Evolutionary conservation across 2,113 vertebrate species (phyloP), one percentile per base, ranked within the genome.

Genomic region (Castor canadensis): DNA sequence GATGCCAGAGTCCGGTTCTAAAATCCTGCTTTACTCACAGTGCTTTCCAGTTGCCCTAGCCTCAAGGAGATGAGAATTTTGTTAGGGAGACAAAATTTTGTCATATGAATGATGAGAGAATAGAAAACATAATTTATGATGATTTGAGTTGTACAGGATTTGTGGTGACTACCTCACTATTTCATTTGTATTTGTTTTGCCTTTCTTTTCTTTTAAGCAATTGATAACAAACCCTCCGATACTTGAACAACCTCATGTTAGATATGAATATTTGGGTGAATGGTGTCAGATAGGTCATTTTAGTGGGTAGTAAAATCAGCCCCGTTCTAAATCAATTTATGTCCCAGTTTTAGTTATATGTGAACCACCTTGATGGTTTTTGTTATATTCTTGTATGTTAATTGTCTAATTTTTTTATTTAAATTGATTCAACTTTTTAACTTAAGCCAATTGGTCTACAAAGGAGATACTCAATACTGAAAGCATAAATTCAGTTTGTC

Each of bases 341-440:
- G 77, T 60, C 77, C 60, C 40, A 30, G 30, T 30, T 75, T 56
- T 69, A 40, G 26, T n/a, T 72, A 86, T 62, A 80, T 81, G 17
- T 69, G 88, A 76, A 75, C 22, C 11, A 60, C 9, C 58, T 77
- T 45, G 16, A 86, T 43, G 3, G 30, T 56, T 82, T 75, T 26
- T 35, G 4, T 17, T 54, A 79, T 79, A 56, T 87, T 83, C 28
- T 80, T 22, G 6, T 22, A 16, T 81, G 49, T 79, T 89, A 66
- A n/a, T 94, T 95, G 56, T 4, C 35, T 43, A 73, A n/a, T 47
- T 54, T 77, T 83, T 66, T 90, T 81, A 45, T 87, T 89, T 67
- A 84, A 90, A 73, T 60, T 54, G 26, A 54, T 24, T 76, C 15
- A 73, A 64, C 5, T 20, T 93, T 89, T 77, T 67, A 80, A 64